Percentiles rank a stretch among this genome's conserved stretches.
Evolutionary conservation across 2,113 vertebrate species (phyloP).

Genomic region (Eurystomus gularis): DNA sequence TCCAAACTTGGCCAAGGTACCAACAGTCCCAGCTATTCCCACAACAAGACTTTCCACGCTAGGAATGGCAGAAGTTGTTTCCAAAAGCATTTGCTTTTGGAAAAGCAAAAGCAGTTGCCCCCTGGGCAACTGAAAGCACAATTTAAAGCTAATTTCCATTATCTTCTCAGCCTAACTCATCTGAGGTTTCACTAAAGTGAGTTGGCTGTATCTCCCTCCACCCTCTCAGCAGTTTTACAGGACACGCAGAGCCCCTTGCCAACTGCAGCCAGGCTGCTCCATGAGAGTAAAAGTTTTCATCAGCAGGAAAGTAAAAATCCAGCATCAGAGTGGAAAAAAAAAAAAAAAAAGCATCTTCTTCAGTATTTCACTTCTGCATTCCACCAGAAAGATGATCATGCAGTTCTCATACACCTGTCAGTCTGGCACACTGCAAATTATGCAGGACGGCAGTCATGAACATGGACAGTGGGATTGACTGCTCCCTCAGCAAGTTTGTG

Average conservation of each 20-base stretch:
- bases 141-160: not conserved
- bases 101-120: not conserved
- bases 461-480: no score
- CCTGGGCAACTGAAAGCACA: not conserved
- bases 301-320: not conserved
- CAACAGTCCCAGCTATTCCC: not conserved
- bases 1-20: not conserved
- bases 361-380: not conserved
- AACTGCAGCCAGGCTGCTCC: not conserved
- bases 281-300: not conserved
- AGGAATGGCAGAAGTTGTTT: not conserved
- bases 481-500: no score
- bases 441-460: not conserved
- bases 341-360: not conserved
- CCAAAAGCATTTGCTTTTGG: no score
- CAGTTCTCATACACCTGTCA: rapidly evolving
- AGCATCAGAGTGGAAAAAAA: not conserved
- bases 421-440: not conserved
- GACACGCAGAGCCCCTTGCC: not conserved
- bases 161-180: not conserved
- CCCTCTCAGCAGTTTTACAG: not conserved
- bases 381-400: not conserved
- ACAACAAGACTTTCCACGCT: not conserved
- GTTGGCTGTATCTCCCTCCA: not conserved
- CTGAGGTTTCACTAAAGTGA: not conserved